These are phyloP conservation scores for Hyles vespertilio DNA, from an alignment of 1,140 invertebrate species.

Conservation along the genomic window DNA sequence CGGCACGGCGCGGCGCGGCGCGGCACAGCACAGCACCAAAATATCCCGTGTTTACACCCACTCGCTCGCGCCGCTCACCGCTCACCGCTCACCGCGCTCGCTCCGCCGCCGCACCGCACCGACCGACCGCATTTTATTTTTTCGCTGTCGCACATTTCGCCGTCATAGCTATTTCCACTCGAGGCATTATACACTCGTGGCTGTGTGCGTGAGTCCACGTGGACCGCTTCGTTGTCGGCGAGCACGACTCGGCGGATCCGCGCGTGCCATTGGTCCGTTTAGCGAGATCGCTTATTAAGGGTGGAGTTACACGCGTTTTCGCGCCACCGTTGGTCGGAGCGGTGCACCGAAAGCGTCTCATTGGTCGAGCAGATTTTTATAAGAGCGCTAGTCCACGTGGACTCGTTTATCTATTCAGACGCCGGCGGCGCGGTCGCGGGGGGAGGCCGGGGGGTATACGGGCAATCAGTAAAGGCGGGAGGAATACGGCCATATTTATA, in stretches of 20 bases:
- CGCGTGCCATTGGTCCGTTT: constrained; percentile 40
- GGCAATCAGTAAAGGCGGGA: constrained; percentile 76
- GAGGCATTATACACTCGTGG: constrained; percentile 70
- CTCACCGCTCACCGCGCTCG: constrained; percentile 43
- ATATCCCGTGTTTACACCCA: constrained; percentile 75
- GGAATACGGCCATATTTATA: constrained; percentile 77
- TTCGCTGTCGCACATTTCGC: constrained; percentile 77
- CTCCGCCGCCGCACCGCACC: constrained; percentile 49
- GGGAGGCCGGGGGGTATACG: constrained; percentile 73
- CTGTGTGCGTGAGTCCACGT: constrained; percentile 72
- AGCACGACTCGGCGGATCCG: constrained; percentile 49
- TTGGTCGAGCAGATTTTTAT: constrained; percentile 73
- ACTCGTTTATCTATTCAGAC: constrained; percentile 77
- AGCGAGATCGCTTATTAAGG: constrained; percentile 75
- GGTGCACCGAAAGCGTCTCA: constrained; percentile 29
- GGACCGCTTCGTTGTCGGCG: constrained; percentile 63
- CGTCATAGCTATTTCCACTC: constrained; percentile 76
- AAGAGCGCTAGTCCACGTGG: constrained; percentile 73
- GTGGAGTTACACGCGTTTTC: constrained; percentile 68
- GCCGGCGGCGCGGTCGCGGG: constrained; percentile 73
- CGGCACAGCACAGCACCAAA: constrained; percentile 50
- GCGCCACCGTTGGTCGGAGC: constrained; percentile 40
- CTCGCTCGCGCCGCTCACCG: constrained; percentile 62
- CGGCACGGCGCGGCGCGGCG: constrained; percentile 22
- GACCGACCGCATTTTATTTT: constrained; percentile 76